phyloP scores from a whole-genome alignment of 1,140 invertebrate genomes.

The Drosophila subpulchrella region DNA sequence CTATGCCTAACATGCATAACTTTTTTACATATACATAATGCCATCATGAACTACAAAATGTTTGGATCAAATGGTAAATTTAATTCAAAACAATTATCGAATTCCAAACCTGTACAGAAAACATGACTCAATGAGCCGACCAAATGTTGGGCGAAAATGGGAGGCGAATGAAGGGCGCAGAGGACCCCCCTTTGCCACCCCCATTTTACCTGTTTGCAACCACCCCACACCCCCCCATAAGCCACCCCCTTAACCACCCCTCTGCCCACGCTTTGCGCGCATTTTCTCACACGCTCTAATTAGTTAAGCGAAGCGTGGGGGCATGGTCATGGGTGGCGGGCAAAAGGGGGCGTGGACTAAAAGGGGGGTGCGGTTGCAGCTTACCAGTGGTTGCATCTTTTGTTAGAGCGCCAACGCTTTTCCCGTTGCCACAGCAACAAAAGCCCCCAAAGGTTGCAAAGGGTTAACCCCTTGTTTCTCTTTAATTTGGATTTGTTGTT shows the following conservation, averaged over 20 bases:
- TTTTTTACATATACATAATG: too few species aligned
- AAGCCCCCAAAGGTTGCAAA: slow-evolving; percentile 10
- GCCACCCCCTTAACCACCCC: not conserved
- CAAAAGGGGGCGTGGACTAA: not conserved
- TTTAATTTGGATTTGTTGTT: not conserved
- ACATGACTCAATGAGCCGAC: slow-evolving; percentile 58
- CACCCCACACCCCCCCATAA: not conserved
- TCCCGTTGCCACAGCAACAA: slow-evolving; percentile 57
- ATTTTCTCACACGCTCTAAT: slow-evolving; percentile 78
- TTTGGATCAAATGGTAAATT: too few species aligned
- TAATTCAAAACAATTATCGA: too few species aligned
- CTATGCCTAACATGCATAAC: too few species aligned
- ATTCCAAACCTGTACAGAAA: not conserved
- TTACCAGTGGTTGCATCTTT: slow-evolving; percentile 71
- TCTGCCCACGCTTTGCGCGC: slow-evolving; percentile 17
- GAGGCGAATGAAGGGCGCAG: slow-evolving; percentile 17
- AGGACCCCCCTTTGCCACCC: slow-evolving; percentile 7
- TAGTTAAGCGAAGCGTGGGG: slow-evolving; percentile 74
- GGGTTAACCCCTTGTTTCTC: slow-evolving; percentile 3
- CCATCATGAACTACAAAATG: too few species aligned
- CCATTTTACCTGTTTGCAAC: not conserved
- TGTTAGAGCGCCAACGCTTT: slow-evolving; percentile 61
- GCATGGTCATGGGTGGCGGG: slow-evolving; percentile 34
- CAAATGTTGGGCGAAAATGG: slow-evolving; percentile 36
- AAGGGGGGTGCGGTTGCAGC: slow-evolving; percentile 20